Conservation (phyloP, 2,113 vertebrate species). For the Myrmecobius fasciatus region DNA sequence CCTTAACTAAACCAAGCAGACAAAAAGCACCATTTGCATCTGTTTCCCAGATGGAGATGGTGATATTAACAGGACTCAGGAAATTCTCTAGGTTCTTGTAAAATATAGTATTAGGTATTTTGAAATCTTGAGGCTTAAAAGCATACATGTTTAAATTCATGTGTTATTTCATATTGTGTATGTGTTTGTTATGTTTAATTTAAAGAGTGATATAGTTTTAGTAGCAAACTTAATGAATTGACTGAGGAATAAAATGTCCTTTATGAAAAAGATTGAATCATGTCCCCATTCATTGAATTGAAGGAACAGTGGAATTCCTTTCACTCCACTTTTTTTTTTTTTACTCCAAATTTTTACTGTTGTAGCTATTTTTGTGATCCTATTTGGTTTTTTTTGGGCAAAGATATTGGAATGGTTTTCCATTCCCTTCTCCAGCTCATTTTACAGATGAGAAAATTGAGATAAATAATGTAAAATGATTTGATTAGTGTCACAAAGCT, state of each 20-base stretch:
- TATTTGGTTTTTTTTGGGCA: background rate
- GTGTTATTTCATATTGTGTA: constrained; percentile 19
- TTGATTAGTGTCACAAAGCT: background rate
- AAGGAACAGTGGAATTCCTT: too few relatives aligned
- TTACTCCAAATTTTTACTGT: background rate
- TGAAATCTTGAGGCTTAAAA: constrained; percentile 6
- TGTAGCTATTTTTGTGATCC: background rate
- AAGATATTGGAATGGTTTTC: background rate
- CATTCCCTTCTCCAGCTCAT: background rate
- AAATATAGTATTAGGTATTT: constrained; percentile 52
- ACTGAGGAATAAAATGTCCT: constrained; percentile 8
- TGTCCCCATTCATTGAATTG: too few relatives aligned
- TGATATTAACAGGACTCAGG: constrained; percentile 47
- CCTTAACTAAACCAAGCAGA: constrained; percentile 39
- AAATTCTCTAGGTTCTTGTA: constrained; percentile 50
- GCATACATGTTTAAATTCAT: background rate
- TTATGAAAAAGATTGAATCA: background rate
- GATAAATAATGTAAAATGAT: background rate
- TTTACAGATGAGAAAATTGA: background rate
- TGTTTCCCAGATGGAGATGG: constrained; percentile 45
- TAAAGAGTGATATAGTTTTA: constrained; percentile 34
- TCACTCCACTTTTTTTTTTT: background rate
- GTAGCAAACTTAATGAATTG: constrained; percentile 10
- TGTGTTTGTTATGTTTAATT: constrained; percentile 43
- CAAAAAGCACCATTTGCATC: constrained; percentile 52